Evolutionary conservation across 2,113 vertebrate species (phyloP).

Genomic region (Sterna hirundo): DNA sequence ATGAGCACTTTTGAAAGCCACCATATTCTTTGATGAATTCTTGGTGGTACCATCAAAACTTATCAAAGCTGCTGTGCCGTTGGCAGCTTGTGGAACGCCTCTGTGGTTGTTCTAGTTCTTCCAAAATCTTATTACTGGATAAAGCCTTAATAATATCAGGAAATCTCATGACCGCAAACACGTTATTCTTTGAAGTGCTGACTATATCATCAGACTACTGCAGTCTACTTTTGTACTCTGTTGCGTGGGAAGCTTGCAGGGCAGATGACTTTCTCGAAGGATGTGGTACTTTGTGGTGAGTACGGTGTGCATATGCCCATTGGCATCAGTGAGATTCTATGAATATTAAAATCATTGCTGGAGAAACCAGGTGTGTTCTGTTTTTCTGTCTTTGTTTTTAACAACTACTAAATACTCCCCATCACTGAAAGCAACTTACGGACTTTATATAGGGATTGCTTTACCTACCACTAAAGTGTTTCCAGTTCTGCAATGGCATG

Average conservation of each 20-base stretch:
- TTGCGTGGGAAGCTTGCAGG: background rate
- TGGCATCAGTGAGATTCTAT: background rate
- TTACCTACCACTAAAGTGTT: background rate
- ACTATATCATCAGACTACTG: background rate
- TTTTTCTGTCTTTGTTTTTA: background rate
- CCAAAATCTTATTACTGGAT: background rate
- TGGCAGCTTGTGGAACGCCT: background rate
- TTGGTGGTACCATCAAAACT: background rate
- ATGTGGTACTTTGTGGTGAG: background rate
- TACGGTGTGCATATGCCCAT: background rate
- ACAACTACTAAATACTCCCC: background rate
- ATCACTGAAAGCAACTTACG: background rate
- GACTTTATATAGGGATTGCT: background rate
- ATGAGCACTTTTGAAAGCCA: background rate
- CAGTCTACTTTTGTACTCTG: background rate
- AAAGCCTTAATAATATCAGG: background rate
- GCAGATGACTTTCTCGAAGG: background rate
- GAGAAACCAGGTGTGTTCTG: background rate
- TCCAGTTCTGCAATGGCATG: background rate
- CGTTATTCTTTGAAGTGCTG: background rate
- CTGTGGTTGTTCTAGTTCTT: background rate
- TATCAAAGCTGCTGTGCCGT: background rate
- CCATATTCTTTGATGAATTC: background rate
- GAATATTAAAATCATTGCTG: conserved; percentile 49
- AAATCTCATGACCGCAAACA: background rate